These are phyloP conservation scores for Ostrea edulis DNA, from an alignment of 1,140 invertebrate species.

Conservation along the genomic window DNA sequence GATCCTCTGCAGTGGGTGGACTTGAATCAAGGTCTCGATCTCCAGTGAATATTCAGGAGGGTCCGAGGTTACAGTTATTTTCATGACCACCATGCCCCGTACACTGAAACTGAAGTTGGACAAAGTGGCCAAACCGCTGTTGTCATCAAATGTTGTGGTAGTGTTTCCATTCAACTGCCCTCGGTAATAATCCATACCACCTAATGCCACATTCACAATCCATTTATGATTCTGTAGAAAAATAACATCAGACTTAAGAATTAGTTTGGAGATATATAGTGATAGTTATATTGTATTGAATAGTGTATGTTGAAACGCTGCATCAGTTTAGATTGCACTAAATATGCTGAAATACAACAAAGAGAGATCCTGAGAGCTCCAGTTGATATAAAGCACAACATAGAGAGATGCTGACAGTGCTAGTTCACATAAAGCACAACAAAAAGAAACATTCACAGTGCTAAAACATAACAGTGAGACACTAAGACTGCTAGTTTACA, in stretches of 20 bases:
- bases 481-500: no score
- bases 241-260: background rate
- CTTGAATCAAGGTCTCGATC: constrained; percentile 48
- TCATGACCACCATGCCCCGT: constrained; percentile 60
- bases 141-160: constrained; percentile 52
- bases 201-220: constrained; percentile 53
- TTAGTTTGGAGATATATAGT: no score
- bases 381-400: no score
- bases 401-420: no score
- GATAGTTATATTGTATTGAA: no score
- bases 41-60: constrained; percentile 63
- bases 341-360: no score
- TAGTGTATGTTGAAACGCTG: no score
- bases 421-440: no score
- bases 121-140: constrained; percentile 56
- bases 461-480: no score
- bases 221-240: constrained; percentile 65
- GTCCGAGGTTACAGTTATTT: constrained; percentile 57
- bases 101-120: constrained; percentile 55
- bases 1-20: constrained; percentile 45
- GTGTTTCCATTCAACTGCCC: constrained; percentile 54
- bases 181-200: constrained; percentile 48
- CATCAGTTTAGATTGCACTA: no score
- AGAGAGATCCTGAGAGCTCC: no score
- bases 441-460: no score